Evolutionary conservation across 2,113 vertebrate genomes (phyloP), one percentile per base, ranked within the genome.

Genomic region (Willisornis vidua): DNA sequence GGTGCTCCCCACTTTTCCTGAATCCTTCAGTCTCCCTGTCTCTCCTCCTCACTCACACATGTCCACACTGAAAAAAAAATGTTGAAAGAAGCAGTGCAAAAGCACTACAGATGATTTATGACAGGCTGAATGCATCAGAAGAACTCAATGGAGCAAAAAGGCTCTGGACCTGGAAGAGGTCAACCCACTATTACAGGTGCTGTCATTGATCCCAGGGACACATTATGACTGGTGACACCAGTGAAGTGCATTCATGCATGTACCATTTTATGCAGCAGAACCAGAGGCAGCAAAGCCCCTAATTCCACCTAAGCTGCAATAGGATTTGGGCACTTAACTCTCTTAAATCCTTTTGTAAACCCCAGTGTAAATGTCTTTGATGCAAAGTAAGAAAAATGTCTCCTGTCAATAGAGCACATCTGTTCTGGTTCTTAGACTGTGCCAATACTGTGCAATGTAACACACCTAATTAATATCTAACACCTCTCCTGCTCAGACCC

Each of bases 371-470:
- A 90, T 86, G 57, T 52, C 75, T 90, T 74, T 78, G 67, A 78
- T 80, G 59, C 41, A 91, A 91, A 93, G 62, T 31, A 83, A 73
- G 85, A 88, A 74, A 76, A 96, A 90, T 84, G 57, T 61, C 65
- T 77, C 79, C 51, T 61, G 79, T 67, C 84, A 75, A 55, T 35
- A 89, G 37, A 89, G 31, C 24, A 13, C 80, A 93, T 71, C 78
- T 93, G 75, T 48, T 51, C 33, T 3, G 3, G 46, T 55, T 74
- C 75, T 62, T 28, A 22, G 52, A 6, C 43, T 67, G 48, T 35
- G 73, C 35, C 82, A 54, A 5, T 14, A 7, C 37, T 18, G 25
- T 55, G 73, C n/a, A 72, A 73, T 14, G 3, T 6, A 87, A 48
- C 49, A 43, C 45, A 31, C 52, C 45, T 57, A 65, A 65, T 81